Evolutionary conservation across 1,140 invertebrate genomes (phyloP).

Genomic region (Drosophila kanapiae): DNA sequence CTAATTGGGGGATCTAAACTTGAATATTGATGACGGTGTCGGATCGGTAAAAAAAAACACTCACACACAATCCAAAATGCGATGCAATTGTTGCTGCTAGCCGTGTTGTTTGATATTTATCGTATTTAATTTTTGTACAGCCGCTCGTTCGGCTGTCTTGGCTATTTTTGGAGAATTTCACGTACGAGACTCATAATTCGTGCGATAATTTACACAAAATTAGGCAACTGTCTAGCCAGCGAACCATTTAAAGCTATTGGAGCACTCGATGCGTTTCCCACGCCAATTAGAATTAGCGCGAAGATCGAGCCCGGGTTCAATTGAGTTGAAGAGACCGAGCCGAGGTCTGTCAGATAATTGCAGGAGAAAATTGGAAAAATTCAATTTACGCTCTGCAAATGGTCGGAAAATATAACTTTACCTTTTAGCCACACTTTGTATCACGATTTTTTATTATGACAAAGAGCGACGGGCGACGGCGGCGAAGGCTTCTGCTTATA

Average conservation of each 20-base stretch:
- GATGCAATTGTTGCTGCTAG: conserved; percentile 40
- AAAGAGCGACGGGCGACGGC: conserved; percentile 22
- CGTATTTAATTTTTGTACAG: conserved; percentile 58
- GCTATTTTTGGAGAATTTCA: conserved; percentile 78
- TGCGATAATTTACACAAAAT: conserved; percentile 83
- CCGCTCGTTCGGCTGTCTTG: conserved; percentile 39
- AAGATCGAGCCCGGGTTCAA: conserved; percentile 22
- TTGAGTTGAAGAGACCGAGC: conserved; percentile 19
- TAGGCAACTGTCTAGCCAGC: conserved; percentile 80
- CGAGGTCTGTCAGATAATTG: conserved; percentile 53
- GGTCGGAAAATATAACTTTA: conserved; percentile 41
- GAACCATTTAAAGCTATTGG: conserved; percentile 68
- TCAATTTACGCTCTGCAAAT: conserved; percentile 71
- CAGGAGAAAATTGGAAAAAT: conserved; percentile 47
- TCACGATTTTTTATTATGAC: conserved; percentile 45
- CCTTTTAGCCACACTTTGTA: conserved; percentile 26
- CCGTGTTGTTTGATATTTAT: conserved; percentile 71
- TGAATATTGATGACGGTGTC: conserved; percentile 72
- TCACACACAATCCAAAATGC: conserved; percentile 31
- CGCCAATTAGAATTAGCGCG: conserved; percentile 73
- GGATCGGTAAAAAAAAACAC: conserved; percentile 26
- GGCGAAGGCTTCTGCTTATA: conserved; percentile 31
- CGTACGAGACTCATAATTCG: conserved; percentile 81
- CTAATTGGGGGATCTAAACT: conserved; percentile 73
- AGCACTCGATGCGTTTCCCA: conserved; percentile 67